A percentile compares a stretch with the other conserved stretches of the same genome.
phyloP scores from a whole-genome alignment of 2,797 vertebrate species.

The Taeniopygia guttata region DNA sequence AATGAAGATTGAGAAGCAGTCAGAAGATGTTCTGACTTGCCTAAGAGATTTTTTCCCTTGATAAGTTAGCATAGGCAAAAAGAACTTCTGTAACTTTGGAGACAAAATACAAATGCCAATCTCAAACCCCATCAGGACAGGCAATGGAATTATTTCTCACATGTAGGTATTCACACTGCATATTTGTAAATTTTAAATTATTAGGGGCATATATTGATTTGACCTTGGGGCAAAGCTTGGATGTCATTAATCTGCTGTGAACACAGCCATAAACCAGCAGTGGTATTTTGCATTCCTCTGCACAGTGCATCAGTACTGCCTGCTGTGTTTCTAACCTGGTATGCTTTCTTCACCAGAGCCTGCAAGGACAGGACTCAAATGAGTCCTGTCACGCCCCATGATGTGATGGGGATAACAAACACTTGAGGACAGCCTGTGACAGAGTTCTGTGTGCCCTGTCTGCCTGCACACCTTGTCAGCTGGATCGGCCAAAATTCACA shows the following conservation, averaged over 20 bases:
- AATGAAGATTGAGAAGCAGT: neutral
- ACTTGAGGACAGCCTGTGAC: neutral
- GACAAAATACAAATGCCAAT: neutral
- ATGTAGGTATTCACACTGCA: neutral
- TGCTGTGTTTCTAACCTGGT: neutral
- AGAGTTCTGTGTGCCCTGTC: neutral
- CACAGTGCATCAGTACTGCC: neutral
- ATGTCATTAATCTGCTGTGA: neutral
- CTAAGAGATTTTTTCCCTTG: neutral
- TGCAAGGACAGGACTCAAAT: neutral
- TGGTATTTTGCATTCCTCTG: neutral
- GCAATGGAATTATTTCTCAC: neutral
- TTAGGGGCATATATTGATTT: neutral
- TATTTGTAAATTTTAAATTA: neutral
- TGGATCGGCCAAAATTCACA: neutral
- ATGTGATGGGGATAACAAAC: neutral
- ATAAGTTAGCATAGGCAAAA: neutral
- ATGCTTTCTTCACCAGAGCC: neutral
- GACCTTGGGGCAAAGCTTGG: neutral
- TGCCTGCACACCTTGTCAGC: neutral
- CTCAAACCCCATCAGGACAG: neutral
- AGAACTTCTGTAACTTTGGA: neutral
- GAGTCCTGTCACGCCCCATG: accelerated
- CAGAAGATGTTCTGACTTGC: neutral
- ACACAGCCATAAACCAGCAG: neutral